Evolutionary conservation across 2,888 invertebrate species (phyloP).

Genomic region (Asteroscopus sphinx): DNA sequence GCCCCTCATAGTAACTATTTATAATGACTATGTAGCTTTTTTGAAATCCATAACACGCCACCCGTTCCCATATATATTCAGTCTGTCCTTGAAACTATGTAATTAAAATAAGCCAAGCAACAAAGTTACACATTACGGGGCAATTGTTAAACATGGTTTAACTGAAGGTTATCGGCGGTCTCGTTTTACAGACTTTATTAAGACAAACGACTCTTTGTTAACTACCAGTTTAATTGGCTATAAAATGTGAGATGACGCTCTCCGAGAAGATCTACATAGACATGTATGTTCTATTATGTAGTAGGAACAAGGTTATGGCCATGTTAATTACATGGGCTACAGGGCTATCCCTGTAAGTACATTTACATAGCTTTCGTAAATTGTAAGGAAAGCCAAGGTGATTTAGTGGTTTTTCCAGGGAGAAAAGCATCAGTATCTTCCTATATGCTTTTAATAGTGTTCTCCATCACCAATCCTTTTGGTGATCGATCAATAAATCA

Average conservation of each 20-base stretch:
- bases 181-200: constrained; percentile 76
- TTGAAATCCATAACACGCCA: neutral
- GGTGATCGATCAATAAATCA: no score
- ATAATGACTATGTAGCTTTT: neutral
- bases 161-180: constrained; percentile 63
- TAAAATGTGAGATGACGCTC: constrained; percentile 74
- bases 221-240: constrained; percentile 76
- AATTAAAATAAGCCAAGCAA: constrained; percentile 2
- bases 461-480: no score
- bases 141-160: constrained; percentile 63
- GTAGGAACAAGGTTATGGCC: constrained; percentile 19
- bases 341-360: no score
- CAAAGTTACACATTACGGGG: constrained; percentile 42
- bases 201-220: constrained; percentile 76
- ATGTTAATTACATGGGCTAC: no score
- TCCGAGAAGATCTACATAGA: constrained; percentile 44
- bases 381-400: no score
- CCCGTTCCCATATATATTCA: neutral
- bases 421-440: no score
- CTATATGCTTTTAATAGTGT: no score
- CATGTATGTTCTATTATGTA: constrained; percentile 32
- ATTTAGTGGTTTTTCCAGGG: no score
- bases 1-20: no score
- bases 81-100: constrained; percentile 19
- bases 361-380: no score